phyloP scores from a whole-genome alignment of 2,797 vertebrate species.

The Coregonus ussuriensis region DNA sequence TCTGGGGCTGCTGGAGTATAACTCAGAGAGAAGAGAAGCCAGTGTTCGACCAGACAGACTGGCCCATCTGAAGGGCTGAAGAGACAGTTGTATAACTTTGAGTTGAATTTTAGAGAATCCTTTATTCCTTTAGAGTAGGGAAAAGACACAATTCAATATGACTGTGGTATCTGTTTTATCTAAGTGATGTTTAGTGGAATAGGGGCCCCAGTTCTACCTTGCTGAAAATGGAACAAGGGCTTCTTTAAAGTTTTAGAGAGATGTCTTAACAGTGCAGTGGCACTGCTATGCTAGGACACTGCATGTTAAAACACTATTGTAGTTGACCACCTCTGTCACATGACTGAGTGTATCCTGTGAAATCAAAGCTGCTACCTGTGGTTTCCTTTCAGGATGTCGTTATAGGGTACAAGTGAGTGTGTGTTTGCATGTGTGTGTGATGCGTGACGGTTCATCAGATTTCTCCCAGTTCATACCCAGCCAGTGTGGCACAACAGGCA shows the following conservation, averaged over 20 bases:
- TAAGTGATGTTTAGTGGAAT: neutral
- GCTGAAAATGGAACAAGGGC: neutral
- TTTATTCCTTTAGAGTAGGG: neutral
- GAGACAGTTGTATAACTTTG: neutral
- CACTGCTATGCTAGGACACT: neutral
- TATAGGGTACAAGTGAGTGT: conserved; percentile 34
- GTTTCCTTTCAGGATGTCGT: conserved; percentile 83
- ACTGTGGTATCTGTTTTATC: neutral
- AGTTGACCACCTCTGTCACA: conserved; percentile 74
- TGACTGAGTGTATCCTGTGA: conserved; percentile 74
- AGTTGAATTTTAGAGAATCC: neutral
- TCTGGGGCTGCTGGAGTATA: conserved; percentile 19
- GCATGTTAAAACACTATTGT: conserved; percentile 60
- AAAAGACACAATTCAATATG: neutral
- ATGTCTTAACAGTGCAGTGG: conserved; percentile 10
- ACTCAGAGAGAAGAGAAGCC: conserved; percentile 14
- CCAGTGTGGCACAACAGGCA: conserved; percentile 63
- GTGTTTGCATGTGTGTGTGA: conserved; percentile 27
- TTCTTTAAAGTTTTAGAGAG: conserved; percentile 18
- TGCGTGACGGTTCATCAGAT: conserved; percentile 73
- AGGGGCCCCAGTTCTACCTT: neutral
- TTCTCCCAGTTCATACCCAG: conserved; percentile 68
- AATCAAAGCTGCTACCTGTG: conserved; percentile 71
- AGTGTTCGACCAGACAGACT: neutral
- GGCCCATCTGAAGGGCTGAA: neutral